phyloP scores from a whole-genome alignment of 2,888 invertebrate species.

The Suillia variegata region DNA sequence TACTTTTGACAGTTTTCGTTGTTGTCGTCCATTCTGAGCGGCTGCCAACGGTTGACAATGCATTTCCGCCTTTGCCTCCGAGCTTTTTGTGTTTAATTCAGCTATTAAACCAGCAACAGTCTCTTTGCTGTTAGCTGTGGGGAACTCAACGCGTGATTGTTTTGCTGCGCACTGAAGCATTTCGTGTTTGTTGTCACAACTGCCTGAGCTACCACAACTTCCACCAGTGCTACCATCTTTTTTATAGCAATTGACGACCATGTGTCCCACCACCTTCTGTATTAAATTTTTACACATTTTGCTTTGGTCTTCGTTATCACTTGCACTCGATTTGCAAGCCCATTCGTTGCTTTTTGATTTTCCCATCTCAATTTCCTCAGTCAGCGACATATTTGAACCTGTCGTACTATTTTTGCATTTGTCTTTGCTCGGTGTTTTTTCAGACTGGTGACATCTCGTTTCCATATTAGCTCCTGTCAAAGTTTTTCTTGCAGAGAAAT shows the following conservation, averaged over 20 bases:
- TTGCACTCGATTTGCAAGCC: not conserved
- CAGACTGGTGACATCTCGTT: too few species aligned
- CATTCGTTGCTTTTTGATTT: not conserved
- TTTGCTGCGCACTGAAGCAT: slow-evolving; percentile 31
- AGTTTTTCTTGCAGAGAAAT: slow-evolving; percentile 9
- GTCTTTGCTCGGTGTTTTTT: too few species aligned
- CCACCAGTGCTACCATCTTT: slow-evolving; percentile 15
- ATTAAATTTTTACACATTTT: too few species aligned
- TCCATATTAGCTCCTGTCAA: too few species aligned
- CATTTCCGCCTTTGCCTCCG: slow-evolving; percentile 4
- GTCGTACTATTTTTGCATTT: not conserved
- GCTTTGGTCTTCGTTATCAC: slow-evolving; percentile 7
- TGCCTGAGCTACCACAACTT: not conserved
- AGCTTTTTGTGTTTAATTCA: not conserved
- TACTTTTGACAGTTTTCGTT: slow-evolving; percentile 8
- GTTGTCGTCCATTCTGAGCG: not conserved
- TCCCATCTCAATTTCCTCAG: not conserved
- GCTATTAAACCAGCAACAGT: not conserved
- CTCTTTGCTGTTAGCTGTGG: not conserved
- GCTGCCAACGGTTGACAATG: not conserved
- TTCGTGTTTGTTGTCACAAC: slow-evolving; percentile 20
- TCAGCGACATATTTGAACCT: slow-evolving; percentile 1
- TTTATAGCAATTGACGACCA: slow-evolving; percentile 1
- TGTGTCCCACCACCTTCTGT: too few species aligned
- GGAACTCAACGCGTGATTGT: not conserved